Percentiles rank a stretch among this genome's conserved stretches.
Conservation (phyloP, 2,888 invertebrate species). For the Peribatodes rhomboidaria region DNA sequence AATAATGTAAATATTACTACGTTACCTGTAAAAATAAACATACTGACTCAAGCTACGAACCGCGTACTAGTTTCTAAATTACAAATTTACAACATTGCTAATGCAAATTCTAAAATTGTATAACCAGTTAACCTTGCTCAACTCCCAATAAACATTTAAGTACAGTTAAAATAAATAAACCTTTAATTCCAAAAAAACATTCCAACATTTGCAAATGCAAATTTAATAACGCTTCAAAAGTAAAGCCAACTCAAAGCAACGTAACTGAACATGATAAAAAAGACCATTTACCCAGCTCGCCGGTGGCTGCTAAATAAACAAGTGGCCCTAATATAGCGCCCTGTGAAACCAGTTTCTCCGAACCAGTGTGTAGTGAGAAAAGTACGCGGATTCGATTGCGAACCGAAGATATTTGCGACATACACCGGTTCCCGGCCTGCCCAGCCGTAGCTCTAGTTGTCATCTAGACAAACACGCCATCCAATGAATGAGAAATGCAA, state of each 20-base stretch:
- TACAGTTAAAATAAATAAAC: slow-evolving; percentile 9
- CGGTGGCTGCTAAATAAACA: slow-evolving; percentile 38
- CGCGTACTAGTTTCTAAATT: background rate
- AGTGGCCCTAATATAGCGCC: slow-evolving; percentile 45
- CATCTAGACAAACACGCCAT: slow-evolving; percentile 31
- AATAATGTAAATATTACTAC: slow-evolving; percentile 40
- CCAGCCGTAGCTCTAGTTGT: slow-evolving; percentile 23
- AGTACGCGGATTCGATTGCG: slow-evolving; percentile 34
- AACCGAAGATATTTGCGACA: slow-evolving; percentile 43
- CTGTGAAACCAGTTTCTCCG: slow-evolving; percentile 42
- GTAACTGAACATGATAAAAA: slow-evolving; percentile 30
- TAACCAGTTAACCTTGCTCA: background rate
- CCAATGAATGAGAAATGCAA: slow-evolving; percentile 18
- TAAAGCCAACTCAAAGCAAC: slow-evolving; percentile 24
- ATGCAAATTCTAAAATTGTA: background rate
- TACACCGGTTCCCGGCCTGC: slow-evolving; percentile 36
- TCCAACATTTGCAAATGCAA: background rate
- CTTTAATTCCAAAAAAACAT: background rate
- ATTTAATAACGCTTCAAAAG: no score
- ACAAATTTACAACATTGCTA: background rate
- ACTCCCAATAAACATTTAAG: background rate
- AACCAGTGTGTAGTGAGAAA: slow-evolving; percentile 32
- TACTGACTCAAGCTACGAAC: slow-evolving; percentile 3
- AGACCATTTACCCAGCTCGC: slow-evolving; percentile 28
- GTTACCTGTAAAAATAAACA: slow-evolving; percentile 26